These are phyloP conservation scores for Stenurella melanura DNA, from an alignment of 2,888 invertebrate genomes.

Conservation along the genomic window DNA sequence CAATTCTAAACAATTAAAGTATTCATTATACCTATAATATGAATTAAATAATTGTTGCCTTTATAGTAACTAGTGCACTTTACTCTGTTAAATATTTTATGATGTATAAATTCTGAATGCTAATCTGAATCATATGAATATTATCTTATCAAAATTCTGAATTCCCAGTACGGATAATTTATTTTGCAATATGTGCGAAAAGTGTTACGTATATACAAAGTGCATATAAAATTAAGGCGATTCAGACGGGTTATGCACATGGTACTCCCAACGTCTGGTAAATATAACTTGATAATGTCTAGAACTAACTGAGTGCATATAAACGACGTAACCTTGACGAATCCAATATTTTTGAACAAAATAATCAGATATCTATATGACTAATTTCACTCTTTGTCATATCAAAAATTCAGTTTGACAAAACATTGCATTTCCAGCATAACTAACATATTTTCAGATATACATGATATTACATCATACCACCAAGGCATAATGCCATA, in stretches of 20 bases:
- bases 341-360: no score
- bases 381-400: no score
- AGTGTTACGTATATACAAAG: neutral
- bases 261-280: neutral
- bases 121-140: neutral
- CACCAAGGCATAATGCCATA: no score
- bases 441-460: no score
- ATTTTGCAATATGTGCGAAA: neutral
- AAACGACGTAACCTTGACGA: no score
- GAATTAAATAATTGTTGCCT: neutral
- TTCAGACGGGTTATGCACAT: neutral
- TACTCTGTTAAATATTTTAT: neutral
- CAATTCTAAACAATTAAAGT: neutral
- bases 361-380: no score
- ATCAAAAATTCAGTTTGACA: no score
- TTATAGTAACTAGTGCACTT: neutral
- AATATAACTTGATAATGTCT: no score
- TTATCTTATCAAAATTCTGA: neutral
- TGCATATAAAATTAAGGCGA: neutral
- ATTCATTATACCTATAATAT: neutral
- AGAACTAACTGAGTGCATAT: no score
- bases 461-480: no score
- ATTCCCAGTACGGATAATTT: neutral
- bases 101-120: neutral
- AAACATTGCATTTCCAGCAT: no score